These are phyloP conservation scores for Leucania comma DNA, from an alignment of 2,888 invertebrate species.

Conservation along the genomic window DNA sequence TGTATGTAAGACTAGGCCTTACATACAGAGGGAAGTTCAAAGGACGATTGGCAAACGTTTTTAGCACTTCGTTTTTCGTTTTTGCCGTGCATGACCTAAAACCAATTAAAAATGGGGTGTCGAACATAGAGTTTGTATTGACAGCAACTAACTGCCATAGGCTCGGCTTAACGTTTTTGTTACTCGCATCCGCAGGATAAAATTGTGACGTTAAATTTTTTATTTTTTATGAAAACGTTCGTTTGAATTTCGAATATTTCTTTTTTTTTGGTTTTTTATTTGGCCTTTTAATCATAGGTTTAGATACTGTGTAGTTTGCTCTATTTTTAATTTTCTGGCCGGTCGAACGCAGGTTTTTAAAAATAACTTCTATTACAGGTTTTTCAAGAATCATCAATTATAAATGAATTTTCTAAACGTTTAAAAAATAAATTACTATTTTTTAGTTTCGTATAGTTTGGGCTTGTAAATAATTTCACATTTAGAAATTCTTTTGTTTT, in stretches of 20 bases:
- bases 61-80: constrained; percentile 40
- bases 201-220: constrained; percentile 20
- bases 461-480: no score
- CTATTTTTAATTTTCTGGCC: no score
- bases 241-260: constrained; percentile 15
- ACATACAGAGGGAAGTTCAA: no score
- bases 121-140: constrained; percentile 37
- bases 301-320: background rate
- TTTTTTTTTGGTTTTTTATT: background rate
- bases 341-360: no score
- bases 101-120: constrained; percentile 54
- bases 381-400: no score
- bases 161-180: constrained; percentile 37
- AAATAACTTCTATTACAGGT: no score
- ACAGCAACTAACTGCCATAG: constrained; percentile 42
- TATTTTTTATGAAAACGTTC: background rate
- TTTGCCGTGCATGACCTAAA: constrained; percentile 39
- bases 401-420: no score
- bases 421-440: no score
- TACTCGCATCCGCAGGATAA: constrained; percentile 5
- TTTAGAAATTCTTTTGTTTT: no score
- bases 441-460: no score
- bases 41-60: constrained; percentile 44
- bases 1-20: no score
- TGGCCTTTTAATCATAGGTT: background rate